These are phyloP conservation scores for Agapetus fuscipes DNA, from an alignment of 2,888 invertebrate species.

Conservation along the genomic window DNA sequence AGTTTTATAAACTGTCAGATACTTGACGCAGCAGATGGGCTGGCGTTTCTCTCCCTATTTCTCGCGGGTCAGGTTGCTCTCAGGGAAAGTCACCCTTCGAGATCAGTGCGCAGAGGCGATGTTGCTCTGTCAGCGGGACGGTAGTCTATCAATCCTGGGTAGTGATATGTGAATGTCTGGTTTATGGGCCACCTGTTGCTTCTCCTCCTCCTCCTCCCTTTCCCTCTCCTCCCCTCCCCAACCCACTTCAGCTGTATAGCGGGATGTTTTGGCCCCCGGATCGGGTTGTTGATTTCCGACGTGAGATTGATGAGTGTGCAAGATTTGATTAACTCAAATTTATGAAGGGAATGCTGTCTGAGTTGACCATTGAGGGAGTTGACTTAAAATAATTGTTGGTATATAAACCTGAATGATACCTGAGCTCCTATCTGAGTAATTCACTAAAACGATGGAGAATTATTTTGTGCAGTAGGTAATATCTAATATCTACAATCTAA, in stretches of 20 bases:
- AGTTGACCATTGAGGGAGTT: too few relatives aligned
- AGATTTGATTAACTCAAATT: too few relatives aligned
- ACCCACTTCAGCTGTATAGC: too few relatives aligned
- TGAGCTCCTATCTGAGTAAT: too few relatives aligned
- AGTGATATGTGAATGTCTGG: conserved; percentile 44
- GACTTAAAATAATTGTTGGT: too few relatives aligned
- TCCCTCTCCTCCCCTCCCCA: conserved; percentile 23
- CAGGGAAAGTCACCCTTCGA: conserved; percentile 9
- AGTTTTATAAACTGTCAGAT: conserved; percentile 21
- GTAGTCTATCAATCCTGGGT: conserved; percentile 27
- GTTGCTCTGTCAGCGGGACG: conserved; percentile 10
- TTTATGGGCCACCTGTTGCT: conserved; percentile 44
- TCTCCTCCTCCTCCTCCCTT: conserved; percentile 22
- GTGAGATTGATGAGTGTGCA: neutral
- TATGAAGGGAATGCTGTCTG: too few relatives aligned
- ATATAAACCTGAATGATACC: too few relatives aligned
- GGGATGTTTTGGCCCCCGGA: conserved; percentile 11
- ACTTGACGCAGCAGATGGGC: conserved; percentile 15
- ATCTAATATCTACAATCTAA: too few relatives aligned
- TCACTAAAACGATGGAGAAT: too few relatives aligned
- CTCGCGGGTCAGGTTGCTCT: neutral
- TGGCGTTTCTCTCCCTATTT: conserved; percentile 12
- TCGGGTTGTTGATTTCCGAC: neutral
- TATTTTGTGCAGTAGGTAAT: too few relatives aligned
- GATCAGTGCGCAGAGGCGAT: conserved; percentile 6